These are phyloP conservation scores for Pseudachorutes palmiensis DNA, from an alignment of 1,140 invertebrate species.

Conservation along the genomic window DNA sequence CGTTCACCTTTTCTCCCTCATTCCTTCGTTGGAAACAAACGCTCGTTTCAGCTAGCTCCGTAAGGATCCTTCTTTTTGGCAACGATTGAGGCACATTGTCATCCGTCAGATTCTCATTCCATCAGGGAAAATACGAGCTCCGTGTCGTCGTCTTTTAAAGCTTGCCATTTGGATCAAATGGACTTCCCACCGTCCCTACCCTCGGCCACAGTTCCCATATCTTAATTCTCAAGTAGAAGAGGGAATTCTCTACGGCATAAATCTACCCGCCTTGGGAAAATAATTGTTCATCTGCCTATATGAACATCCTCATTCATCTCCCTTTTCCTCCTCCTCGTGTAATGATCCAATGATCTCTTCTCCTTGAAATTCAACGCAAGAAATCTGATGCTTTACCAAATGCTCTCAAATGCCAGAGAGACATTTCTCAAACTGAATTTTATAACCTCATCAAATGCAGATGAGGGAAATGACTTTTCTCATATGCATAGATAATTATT, in stretches of 20 bases:
- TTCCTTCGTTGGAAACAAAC: background rate
- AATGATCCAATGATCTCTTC: slow-evolving; percentile 4
- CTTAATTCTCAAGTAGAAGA: too few relatives aligned
- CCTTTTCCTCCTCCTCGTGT: background rate
- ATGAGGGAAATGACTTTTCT: background rate
- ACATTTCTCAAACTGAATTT: too few relatives aligned
- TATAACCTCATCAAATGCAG: background rate
- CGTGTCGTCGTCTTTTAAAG: background rate
- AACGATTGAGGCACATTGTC: background rate
- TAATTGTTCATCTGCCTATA: slow-evolving; percentile 6
- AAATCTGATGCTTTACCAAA: background rate
- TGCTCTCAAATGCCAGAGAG: background rate
- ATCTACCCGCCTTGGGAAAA: background rate
- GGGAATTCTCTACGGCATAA: slow-evolving; percentile 2
- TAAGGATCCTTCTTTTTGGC: background rate
- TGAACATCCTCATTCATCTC: background rate
- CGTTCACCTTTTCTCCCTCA: background rate
- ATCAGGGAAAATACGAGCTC: background rate
- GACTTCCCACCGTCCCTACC: too few relatives aligned
- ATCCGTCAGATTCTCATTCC: slow-evolving; percentile 4
- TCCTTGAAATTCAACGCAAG: slow-evolving; percentile 1
- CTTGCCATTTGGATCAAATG: too few relatives aligned
- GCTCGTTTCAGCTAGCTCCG: too few relatives aligned
- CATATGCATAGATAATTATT: background rate
- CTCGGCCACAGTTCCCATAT: too few relatives aligned